phyloP scores from a whole-genome alignment of 2,888 invertebrate species.

The Clusia tigrina region DNA sequence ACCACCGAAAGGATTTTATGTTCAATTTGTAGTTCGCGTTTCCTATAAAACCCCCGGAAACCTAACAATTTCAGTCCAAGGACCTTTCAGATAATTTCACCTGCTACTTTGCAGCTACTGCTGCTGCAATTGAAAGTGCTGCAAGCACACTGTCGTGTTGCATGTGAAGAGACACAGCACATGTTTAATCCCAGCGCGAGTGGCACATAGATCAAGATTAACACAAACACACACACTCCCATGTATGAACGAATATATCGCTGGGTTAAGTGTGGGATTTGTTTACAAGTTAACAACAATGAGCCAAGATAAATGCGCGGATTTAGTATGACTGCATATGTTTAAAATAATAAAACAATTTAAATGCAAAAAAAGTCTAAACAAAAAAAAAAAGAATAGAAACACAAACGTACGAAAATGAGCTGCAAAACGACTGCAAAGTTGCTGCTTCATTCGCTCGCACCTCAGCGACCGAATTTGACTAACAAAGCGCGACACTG shows the following conservation, averaged over 20 bases:
- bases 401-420: no score
- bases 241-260: no score
- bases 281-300: slow-evolving; percentile 1
- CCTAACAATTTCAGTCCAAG: no score
- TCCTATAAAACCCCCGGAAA: no score
- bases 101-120: neutral
- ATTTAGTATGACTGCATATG: no score
- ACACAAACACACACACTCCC: no score
- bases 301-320: neutral
- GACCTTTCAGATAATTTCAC: no score
- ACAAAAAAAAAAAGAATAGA: neutral
- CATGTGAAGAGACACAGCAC: neutral
- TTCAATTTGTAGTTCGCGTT: no score
- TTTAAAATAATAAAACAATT: no score
- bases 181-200: slow-evolving; percentile 3
- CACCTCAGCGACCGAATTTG: neutral
- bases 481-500: neutral
- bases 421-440: no score
- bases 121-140: neutral
- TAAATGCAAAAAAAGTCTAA: neutral
- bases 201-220: slow-evolving; percentile 1
- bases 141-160: neutral
- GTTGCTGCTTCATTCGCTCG: neutral
- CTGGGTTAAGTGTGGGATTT: slow-evolving; percentile 7
- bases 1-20: no score